A percentile compares a stretch with the other conserved stretches of the same genome.
Conservation (phyloP, 2,797 vertebrate genomes). For the Australoheros facetus region DNA sequence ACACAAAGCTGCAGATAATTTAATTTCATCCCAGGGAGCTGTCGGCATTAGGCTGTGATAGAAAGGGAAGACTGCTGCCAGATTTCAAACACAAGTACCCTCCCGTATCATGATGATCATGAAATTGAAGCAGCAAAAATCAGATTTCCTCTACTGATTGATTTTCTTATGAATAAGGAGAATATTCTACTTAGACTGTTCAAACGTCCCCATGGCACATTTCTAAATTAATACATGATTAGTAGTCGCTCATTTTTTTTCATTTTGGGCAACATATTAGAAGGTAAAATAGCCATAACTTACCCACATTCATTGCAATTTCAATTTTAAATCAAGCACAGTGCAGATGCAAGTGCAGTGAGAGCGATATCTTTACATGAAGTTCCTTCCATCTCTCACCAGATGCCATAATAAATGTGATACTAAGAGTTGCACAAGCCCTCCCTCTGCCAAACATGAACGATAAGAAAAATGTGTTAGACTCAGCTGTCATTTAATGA, state of each 20-base stretch:
- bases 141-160: constrained; percentile 41
- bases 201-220: constrained; percentile 12
- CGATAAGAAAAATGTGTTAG: constrained; percentile 35
- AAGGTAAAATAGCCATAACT: not conserved
- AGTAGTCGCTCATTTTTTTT: constrained; percentile 1
- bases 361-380: constrained; percentile 40
- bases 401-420: constrained; percentile 47
- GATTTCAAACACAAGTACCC: constrained; percentile 51
- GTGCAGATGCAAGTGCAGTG: not conserved
- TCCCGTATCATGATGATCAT: constrained; percentile 40
- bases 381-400: constrained; percentile 44
- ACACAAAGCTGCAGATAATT: constrained; percentile 77
- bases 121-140: constrained; percentile 45
- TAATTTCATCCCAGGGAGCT: constrained; percentile 73
- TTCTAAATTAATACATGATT: constrained; percentile 4
- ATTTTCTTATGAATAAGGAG: constrained; percentile 22
- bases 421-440: constrained; percentile 12
- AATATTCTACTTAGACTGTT: constrained; percentile 26
- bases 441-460: constrained; percentile 35
- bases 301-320: constrained; percentile 8
- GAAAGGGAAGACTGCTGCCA: constrained; percentile 67
- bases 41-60: constrained; percentile 63
- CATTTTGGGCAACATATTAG: not conserved
- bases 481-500: constrained; percentile 55
- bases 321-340: constrained; percentile 14